These are phyloP conservation scores for Calliphora vomitoria DNA, from an alignment of 2,888 invertebrate genomes.

Conservation along the genomic window DNA sequence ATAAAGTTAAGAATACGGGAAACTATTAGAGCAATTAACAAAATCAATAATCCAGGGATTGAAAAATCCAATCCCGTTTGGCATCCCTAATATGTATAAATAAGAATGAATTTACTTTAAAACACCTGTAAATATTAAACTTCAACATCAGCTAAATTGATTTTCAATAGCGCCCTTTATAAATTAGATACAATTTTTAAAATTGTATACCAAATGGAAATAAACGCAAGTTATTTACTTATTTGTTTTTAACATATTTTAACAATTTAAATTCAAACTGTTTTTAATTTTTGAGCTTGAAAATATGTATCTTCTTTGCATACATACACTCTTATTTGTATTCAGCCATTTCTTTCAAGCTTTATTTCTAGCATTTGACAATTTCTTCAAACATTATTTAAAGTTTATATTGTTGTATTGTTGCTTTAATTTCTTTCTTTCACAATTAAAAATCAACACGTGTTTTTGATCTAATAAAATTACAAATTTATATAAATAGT, in stretches of 20 bases:
- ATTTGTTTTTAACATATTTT: background rate
- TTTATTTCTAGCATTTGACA: background rate
- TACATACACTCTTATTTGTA: background rate
- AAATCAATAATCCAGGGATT: too few relatives aligned
- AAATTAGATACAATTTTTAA: too few relatives aligned
- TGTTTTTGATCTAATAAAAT: slow-evolving; percentile 66
- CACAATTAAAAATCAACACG: slow-evolving; percentile 58
- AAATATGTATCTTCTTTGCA: background rate
- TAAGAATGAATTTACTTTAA: too few relatives aligned
- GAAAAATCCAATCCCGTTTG: too few relatives aligned
- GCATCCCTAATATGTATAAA: too few relatives aligned
- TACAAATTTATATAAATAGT: slow-evolving; percentile 54
- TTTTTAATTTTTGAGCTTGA: background rate
- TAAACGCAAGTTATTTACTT: too few relatives aligned
- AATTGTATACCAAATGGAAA: too few relatives aligned
- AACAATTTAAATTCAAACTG: background rate
- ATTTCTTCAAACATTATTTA: background rate
- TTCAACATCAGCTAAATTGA: too few relatives aligned
- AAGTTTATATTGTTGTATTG: background rate
- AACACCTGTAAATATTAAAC: too few relatives aligned
- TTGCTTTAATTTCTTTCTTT: slow-evolving; percentile 4
- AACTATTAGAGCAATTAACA: too few relatives aligned
- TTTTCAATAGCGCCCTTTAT: too few relatives aligned
- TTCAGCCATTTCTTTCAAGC: background rate
- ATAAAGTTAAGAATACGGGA: too few relatives aligned